These are phyloP conservation scores for Galleria mellonella DNA, from an alignment of 1,140 invertebrate species.

Conservation along the genomic window DNA sequence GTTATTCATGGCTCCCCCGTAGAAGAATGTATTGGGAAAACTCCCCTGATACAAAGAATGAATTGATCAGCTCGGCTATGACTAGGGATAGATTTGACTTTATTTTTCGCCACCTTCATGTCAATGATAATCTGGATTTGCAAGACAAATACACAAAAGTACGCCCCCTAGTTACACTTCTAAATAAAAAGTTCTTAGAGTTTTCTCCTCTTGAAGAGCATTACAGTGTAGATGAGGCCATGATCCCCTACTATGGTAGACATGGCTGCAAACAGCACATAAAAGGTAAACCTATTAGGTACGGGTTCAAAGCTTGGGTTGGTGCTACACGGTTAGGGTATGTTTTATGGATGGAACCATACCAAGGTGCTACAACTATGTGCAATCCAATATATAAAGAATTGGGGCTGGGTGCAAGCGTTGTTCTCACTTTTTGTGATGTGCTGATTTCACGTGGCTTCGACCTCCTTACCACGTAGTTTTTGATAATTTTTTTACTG, in stretches of 20 bases:
- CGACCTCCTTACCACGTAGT: slow-evolving; percentile 29
- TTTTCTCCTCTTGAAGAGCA: too few species aligned
- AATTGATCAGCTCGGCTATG: too few species aligned
- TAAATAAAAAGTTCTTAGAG: too few species aligned
- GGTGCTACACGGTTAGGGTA: slow-evolving; percentile 40
- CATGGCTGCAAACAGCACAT: too few species aligned
- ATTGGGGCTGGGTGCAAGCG: slow-evolving; percentile 34
- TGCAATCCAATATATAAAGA: slow-evolving; percentile 34
- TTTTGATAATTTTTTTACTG: slow-evolving; percentile 40
- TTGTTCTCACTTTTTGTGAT: slow-evolving; percentile 33
- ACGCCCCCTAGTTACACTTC: too few species aligned
- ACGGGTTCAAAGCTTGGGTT: slow-evolving; percentile 66
- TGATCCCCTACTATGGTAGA: slow-evolving; percentile 71
- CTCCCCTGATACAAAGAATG: too few species aligned
- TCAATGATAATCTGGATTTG: slow-evolving; percentile 45
- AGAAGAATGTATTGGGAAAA: too few species aligned
- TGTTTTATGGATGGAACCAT: slow-evolving; percentile 38
- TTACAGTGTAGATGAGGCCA: slow-evolving; percentile 68
- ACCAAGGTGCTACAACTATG: slow-evolving; percentile 36
- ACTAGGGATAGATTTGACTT: too few species aligned
- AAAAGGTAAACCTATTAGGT: slow-evolving; percentile 67
- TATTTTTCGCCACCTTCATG: too few species aligned
- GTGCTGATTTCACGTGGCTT: slow-evolving; percentile 29
- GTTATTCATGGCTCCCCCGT: slow-evolving; percentile 33
- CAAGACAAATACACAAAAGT: slow-evolving; percentile 43